phyloP scores from a whole-genome alignment of 2,797 vertebrate genomes.

The Rhabdophis nuchalis region DNA sequence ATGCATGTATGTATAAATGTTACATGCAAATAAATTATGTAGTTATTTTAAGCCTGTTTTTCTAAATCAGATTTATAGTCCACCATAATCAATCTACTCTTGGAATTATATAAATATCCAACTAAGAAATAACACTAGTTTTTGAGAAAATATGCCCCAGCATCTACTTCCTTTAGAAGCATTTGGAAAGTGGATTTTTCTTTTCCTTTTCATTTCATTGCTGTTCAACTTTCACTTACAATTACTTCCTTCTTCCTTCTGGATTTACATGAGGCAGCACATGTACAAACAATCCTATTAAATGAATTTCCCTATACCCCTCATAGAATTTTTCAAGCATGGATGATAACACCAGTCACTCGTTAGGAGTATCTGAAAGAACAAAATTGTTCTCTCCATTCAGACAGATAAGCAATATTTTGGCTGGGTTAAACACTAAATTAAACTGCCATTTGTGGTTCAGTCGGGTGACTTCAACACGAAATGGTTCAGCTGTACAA shows the following conservation, averaged over 20 bases:
- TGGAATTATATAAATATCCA: not conserved
- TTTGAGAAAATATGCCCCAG: not conserved
- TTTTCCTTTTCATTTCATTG: not conserved
- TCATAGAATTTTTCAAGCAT: not conserved
- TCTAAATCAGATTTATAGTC: not conserved
- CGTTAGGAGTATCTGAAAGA: not conserved
- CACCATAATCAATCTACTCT: not conserved
- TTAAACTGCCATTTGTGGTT: not conserved
- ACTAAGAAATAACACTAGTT: not conserved
- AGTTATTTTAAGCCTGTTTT: not conserved
- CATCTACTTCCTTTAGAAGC: not conserved
- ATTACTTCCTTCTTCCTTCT: not conserved
- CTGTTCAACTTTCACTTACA: not conserved
- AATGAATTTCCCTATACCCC: not conserved
- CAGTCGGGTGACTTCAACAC: not conserved
- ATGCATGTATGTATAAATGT: not conserved
- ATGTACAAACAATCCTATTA: not conserved
- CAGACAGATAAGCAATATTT: not conserved
- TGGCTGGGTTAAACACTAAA: not conserved
- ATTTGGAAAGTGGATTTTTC: not conserved
- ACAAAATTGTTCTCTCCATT: not conserved
- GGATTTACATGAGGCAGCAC: not conserved
- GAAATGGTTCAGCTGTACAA: not conserved
- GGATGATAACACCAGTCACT: not conserved
- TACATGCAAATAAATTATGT: not conserved